Base-by-base conservation (phyloP, 2,888 invertebrate species). In the Sepiola atlantica region DNA sequence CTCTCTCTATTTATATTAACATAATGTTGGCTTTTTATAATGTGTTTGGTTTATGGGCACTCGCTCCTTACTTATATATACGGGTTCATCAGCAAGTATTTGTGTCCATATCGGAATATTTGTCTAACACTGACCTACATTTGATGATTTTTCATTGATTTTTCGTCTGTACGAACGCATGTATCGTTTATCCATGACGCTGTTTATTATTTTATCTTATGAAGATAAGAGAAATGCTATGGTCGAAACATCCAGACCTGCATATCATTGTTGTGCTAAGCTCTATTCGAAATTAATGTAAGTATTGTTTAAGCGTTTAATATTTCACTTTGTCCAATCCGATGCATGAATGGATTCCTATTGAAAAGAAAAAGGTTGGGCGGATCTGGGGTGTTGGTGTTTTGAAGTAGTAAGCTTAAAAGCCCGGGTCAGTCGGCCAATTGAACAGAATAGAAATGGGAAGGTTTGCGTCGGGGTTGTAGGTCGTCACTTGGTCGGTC, bases 361-460 rank as follows among this genome's bases (percentile, higher is more conserved):
- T 77, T 77, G n/a, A 77, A 77, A n/a, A 77, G 14, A n/a, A 77
- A n/a, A 77, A 4, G 16, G n/a, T 77, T 16, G 12, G 21, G 4
- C 16, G 77, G 32, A 77, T 12, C n/a, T 77, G n/a, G 16, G 77
- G 77, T 16, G n/a, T 18, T 77, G 77, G 10, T 32, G n/a, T n/a
- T 77, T 32, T 3, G 77, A 77, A n/a, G n/a, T 45, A 45, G n/a
- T 14, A 12, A 32, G n/a, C n/a, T 77, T 77, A 77, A 77, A 77
- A 77, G 77, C n/a, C n/a, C n/a, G 77, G 77, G 77, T 77, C 77
- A 77, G 77, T 77, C 77, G 77, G 77, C n/a, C 77, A 77, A 77
- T 77, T 77, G 77, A 77, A 32, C n/a, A 14, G 77, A 32, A 77
- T 16, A 77, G 32, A 77, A 61, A 61, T 12, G 21, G 21, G 61